Evolutionary conservation across 2,888 invertebrate species (phyloP), one percentile per base, ranked within the genome.

Genomic region (Ennomos erosarius): DNA sequence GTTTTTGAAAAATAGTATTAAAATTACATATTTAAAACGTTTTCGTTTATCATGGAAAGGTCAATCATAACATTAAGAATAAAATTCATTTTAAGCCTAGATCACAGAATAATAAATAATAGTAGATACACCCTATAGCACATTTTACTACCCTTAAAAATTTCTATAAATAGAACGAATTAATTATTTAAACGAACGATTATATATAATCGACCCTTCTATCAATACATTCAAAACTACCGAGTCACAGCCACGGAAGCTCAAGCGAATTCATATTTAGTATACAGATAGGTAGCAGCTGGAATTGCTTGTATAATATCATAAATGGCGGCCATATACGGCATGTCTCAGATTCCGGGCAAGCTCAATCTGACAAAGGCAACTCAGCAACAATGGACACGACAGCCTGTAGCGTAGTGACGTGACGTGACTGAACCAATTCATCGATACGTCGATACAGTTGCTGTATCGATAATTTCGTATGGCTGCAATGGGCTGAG

Each of bases 321-420:
- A 70, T 71, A 71, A 67, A 63, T 62, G 65, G 64, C 13, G 48
- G 62, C 64, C 61, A 58, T 64, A 62, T 63, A 64, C 64, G 66
- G 59, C 66, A 48, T 62, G 68, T 65, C 64, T 71, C 65, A 65
- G 61, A 70, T 70, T 69, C 70, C 71, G 58, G 53, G 60, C 71
- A 56, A 52, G 60, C 65, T 62, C 69, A 73, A 73, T 76, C 75
- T 75, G 75, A 84, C 84, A 82, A 82, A 79, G 79, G 75, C 74
- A 74, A 80, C 76, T 76, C 78, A 78, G 70, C 80, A 83, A 85
- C 86, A 85, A 86, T 81, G 74, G 75, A 58, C 66, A 73, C 65
- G 65, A 73, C 78, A 6, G 26, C 76, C 59, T 26, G 26, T 26
- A 26, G 73, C 64, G 61, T 76, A 80, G 78, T 72, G 83, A 72